Base-by-base conservation (phyloP, 2,113 vertebrate genomes). In the Setophaga petechia region DNA sequence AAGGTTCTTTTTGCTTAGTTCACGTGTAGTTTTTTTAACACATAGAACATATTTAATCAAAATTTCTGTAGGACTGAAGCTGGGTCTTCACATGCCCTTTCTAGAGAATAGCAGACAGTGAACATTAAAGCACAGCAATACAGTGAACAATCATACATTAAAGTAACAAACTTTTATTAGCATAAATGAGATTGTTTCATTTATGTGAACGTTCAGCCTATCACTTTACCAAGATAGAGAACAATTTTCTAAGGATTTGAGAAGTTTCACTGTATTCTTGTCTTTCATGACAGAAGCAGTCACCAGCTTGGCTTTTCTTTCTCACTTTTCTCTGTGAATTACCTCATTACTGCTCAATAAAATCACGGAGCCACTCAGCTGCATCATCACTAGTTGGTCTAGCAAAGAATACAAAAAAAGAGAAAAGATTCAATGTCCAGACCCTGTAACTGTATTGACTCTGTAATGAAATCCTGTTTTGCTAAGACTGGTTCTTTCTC, bases 301-400 rank as follows among this genome's bases (percentile, higher is more conserved):
- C 39, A 63, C 49, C 12, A 12, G 1, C 35, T 54, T 58, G 58
- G 15, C 51, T 87, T 93, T 87, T 86, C 30, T 76, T 63, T 75
- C 55, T 78, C 37, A 39, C 30, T 86, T 77, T 87, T 75, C 23
- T 80, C 16, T 5, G 18, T 88, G 90, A 86, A 74, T 92, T 92
- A 73, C 85, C 59, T 90, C 76, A 86, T 31, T 89, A 55, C 72
- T 90, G 54, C 80, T 92, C 76, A 71, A 4, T 93, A 78, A 92
- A 90, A 86, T 86, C 83, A 71, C 2, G 2, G 79, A 77, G 71
- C 75, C 5, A 1, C 52, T 92, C 63, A 89, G 27, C 86, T 89
- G 37, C 73, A 31, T 90, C 63, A 62, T 92, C 68, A 16, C n/a
- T 88, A 28, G 51, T 25, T 63, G 51, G 43, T 88, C 72, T 86